Conservation (phyloP, 1,140 invertebrate species). For the Papilio polyxenes region DNA sequence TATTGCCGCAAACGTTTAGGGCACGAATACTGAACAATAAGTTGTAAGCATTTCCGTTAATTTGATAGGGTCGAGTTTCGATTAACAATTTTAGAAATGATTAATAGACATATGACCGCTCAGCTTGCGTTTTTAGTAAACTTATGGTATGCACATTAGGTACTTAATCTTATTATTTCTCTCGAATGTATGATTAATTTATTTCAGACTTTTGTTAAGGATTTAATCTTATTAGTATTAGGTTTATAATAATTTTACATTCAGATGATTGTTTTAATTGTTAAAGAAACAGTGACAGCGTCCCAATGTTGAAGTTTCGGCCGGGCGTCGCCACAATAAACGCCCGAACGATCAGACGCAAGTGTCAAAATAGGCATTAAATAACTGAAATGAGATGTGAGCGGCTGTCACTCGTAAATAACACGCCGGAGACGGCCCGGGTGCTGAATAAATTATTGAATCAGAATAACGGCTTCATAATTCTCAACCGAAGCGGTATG, state of each 20-base stretch:
- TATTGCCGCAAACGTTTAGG: slow-evolving; percentile 27
- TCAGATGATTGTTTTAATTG: neutral
- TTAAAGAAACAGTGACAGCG: slow-evolving; percentile 11
- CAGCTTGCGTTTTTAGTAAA: neutral
- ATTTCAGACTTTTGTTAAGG: too few species aligned
- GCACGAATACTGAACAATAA: slow-evolving; percentile 27
- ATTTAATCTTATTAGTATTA: too few species aligned
- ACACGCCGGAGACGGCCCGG: slow-evolving; percentile 65
- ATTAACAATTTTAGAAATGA: neutral
- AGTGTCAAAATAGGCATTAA: slow-evolving; percentile 76
- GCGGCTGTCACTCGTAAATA: slow-evolving; percentile 75
- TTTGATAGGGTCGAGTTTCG: slow-evolving; percentile 21
- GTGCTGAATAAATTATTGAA: slow-evolving; percentile 74
- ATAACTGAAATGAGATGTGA: slow-evolving; percentile 68
- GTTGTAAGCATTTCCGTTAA: slow-evolving; percentile 28
- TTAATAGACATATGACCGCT: neutral
- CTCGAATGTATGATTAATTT: neutral
- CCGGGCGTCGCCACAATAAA: slow-evolving; percentile 62
- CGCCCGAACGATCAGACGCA: slow-evolving; percentile 57
- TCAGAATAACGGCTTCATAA: slow-evolving; percentile 76
- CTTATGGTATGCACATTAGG: neutral
- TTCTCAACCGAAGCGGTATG: slow-evolving; percentile 56
- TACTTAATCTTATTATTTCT: neutral
- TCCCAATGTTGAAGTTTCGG: slow-evolving; percentile 43
- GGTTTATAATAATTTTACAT: too few species aligned